phyloP scores from a whole-genome alignment of 2,888 invertebrate species.

The Tiliacea citrago region DNA sequence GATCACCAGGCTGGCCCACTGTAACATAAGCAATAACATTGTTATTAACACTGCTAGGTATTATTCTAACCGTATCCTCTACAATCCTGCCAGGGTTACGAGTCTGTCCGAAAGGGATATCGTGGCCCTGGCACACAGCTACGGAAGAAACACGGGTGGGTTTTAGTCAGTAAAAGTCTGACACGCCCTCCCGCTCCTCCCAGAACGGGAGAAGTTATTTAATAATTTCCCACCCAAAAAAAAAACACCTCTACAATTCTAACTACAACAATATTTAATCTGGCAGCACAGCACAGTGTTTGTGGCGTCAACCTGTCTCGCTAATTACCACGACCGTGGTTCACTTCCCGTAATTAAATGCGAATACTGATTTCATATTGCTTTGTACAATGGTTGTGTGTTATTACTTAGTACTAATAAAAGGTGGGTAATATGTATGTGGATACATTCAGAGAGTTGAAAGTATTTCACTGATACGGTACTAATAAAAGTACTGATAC shows the following conservation, averaged over 20 bases:
- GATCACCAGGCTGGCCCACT: neutral
- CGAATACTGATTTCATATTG: neutral
- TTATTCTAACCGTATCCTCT: neutral
- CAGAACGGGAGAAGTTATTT: too few relatives aligned
- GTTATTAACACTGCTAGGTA: neutral
- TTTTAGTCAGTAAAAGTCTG: too few relatives aligned
- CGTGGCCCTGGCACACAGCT: too few relatives aligned
- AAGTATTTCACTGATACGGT: too few relatives aligned
- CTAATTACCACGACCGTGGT: slow-evolving; percentile 43
- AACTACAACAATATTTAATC: slow-evolving; percentile 32
- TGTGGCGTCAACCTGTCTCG: slow-evolving; percentile 44
- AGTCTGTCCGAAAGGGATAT: too few relatives aligned
- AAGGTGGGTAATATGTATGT: neutral
- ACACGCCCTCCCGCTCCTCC: too few relatives aligned
- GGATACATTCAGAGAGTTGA: neutral
- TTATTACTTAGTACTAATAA: too few relatives aligned
- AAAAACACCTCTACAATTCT: neutral
- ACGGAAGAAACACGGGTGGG: too few relatives aligned
- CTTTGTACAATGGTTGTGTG: neutral
- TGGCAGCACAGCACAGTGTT: slow-evolving; percentile 7
- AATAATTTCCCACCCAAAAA: too few relatives aligned
- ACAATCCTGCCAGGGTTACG: too few relatives aligned
- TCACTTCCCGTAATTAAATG: slow-evolving; percentile 49
- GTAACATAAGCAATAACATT: neutral
- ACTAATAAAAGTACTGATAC: too few relatives aligned